phyloP scores from a whole-genome alignment of 2,113 vertebrate genomes.

The Salminus brasiliensis region DNA sequence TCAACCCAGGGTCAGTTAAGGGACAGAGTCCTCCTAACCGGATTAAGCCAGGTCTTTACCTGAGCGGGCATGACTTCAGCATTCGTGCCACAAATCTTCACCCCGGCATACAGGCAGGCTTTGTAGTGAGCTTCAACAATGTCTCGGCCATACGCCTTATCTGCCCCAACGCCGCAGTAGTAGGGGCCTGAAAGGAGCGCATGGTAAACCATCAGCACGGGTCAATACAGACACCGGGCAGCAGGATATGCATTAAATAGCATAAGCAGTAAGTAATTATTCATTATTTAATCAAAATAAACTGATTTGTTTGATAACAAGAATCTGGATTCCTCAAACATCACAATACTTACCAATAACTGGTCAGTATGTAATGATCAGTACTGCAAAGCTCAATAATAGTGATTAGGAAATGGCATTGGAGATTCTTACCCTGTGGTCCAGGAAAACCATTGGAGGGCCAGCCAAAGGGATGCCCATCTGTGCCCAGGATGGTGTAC shows the following conservation, averaged over 20 bases:
- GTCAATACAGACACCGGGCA: neutral
- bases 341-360: too few species aligned
- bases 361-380: too few species aligned
- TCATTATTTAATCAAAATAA: too few species aligned
- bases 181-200: slow-evolving; percentile 82
- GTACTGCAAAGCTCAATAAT: too few species aligned
- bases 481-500: slow-evolving; percentile 89
- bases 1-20: neutral
- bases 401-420: neutral
- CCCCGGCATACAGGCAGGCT: slow-evolving; percentile 90
- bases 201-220: neutral
- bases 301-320: too few species aligned
- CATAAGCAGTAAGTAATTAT: too few species aligned
- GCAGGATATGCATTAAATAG: too few species aligned
- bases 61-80: slow-evolving; percentile 98
- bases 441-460: slow-evolving; percentile 96
- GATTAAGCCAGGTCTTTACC: slow-evolving; percentile 73
- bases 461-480: slow-evolving; percentile 95
- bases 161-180: slow-evolving; percentile 94
- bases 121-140: slow-evolving; percentile 93
- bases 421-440: slow-evolving; percentile 83
- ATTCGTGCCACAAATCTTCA: slow-evolving; percentile 91
- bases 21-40: neutral
- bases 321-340: too few species aligned
- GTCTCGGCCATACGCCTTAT: slow-evolving; percentile 92